Evolutionary conservation across 2,888 invertebrate genomes (phyloP), one percentile per base, ranked within the genome.

Genomic region (Rotaria magnacalcarata): DNA sequence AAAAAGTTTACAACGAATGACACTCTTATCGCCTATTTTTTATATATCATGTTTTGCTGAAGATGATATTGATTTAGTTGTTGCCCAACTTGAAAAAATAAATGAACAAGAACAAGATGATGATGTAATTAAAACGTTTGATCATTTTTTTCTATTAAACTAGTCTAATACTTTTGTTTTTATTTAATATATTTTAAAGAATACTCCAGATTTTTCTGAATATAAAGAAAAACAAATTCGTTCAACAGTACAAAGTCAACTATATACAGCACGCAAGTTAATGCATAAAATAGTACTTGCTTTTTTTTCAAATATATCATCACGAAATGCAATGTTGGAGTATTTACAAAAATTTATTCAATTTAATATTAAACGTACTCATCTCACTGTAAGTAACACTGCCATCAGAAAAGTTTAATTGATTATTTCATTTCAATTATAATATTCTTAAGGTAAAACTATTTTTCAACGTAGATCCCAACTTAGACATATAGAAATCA

Each of bases 21-120:
- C 96, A 87, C 96, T 94, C 90, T 93, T 99, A 14, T 97, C 96
- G 27, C 96, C 97, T 0, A 97, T 98, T 91, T 93, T 98, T 88
- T 94, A 94, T 19, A 94, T 97, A 0, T 96, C 97, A 0, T 93
- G 96, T 3, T 96, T 97, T 91, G 96, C 95, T 60, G 97, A 97
- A 90, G 97, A 97, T 90, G 95, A 95, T 90, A 95, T 74, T 47
- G 85, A 75, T 56, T 41, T 84, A 41, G 27, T 85, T 75, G 85
- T 60, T 14, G 50, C 24, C 50, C 56, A 84, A 75, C 84, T 80
- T 56, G 87, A 84, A 50, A 58, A 84, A 24, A 47, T 80, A 6
- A 47, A 54, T 43, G 54, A 50, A 14, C 34, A 54, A 41, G 84
- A 84, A 84, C 41, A 58, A 41, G 84, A 56, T 84, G 58, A 84